Conservation (phyloP, 2,797 vertebrate genomes). For the Rallus crepitans region DNA sequence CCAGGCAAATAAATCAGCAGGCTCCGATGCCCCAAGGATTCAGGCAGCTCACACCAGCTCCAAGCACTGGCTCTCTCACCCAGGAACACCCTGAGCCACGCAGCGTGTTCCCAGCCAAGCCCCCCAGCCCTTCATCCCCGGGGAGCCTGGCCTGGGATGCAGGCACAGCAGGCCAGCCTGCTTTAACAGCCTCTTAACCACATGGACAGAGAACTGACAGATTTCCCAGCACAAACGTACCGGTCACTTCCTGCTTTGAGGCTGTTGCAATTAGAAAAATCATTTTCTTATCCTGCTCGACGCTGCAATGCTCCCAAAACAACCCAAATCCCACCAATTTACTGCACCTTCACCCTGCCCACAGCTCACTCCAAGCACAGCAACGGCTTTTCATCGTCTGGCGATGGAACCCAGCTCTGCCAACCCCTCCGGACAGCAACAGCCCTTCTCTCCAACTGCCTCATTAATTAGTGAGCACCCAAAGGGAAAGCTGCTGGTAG, state of each 20-base stretch:
- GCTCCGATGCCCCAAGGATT: not conserved
- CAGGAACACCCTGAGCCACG: not conserved
- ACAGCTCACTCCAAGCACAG: not conserved
- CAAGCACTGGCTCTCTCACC: not conserved
- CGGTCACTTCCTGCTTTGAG: not conserved
- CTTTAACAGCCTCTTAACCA: not conserved
- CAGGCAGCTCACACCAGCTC: rapidly evolving
- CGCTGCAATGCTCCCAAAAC: not conserved
- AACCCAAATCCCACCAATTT: not conserved
- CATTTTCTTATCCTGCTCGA: not conserved
- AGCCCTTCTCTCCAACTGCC: not conserved
- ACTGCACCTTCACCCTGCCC: rapidly evolving
- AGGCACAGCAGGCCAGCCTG: rapidly evolving
- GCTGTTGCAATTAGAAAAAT: not conserved
- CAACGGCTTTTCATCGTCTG: rapidly evolving
- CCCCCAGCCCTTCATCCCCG: not conserved
- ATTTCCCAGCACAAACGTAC: not conserved
- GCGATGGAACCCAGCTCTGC: not conserved
- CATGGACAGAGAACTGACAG: not conserved
- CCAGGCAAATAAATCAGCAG: not conserved
- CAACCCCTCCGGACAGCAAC: not conserved
- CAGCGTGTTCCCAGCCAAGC: rapidly evolving
- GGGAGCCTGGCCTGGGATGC: not conserved
- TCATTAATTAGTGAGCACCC: not conserved
- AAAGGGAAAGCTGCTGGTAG: not conserved